Evolutionary conservation across 2,113 vertebrate genomes (phyloP).

Genomic region (Anser brachyrhynchus): DNA sequence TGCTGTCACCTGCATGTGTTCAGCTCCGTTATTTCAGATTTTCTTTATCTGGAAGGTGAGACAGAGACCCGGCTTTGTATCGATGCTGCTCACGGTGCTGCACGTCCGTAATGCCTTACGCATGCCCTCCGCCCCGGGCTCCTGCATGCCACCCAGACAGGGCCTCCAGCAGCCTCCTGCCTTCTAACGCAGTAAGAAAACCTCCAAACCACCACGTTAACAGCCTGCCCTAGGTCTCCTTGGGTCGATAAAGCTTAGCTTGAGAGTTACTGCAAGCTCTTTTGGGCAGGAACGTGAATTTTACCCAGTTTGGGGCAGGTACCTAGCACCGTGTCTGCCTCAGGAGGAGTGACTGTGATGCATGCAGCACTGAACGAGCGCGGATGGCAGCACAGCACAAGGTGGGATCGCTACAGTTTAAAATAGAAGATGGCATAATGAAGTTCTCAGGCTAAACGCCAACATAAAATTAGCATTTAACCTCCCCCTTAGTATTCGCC

Average conservation of each 20-base stretch:
- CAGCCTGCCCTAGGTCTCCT: neutral
- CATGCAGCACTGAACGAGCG: neutral
- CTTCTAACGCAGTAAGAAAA: neutral
- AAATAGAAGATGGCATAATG: slow-evolving; percentile 58
- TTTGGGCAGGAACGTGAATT: neutral
- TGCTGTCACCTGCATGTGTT: neutral
- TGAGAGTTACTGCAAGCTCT: neutral
- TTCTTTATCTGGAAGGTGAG: neutral
- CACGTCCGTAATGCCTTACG: too few relatives aligned
- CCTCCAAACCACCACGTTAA: neutral
- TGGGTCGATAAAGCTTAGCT: neutral
- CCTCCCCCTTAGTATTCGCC: slow-evolving; percentile 34
- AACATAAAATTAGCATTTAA: slow-evolving; percentile 45
- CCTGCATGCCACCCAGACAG: neutral
- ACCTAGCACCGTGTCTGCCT: neutral
- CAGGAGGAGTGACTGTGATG: neutral
- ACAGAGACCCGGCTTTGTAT: neutral
- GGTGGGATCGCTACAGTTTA: slow-evolving; percentile 29
- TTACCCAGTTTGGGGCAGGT: neutral
- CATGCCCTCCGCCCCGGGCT: neutral
- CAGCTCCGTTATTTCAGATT: neutral
- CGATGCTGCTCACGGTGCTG: neutral
- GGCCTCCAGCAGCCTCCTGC: neutral
- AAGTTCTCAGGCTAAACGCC: slow-evolving; percentile 62
- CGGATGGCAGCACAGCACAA: neutral